Evolutionary conservation across 2,113 vertebrate species (phyloP).

Genomic region (Daphoenositta chrysoptera): DNA sequence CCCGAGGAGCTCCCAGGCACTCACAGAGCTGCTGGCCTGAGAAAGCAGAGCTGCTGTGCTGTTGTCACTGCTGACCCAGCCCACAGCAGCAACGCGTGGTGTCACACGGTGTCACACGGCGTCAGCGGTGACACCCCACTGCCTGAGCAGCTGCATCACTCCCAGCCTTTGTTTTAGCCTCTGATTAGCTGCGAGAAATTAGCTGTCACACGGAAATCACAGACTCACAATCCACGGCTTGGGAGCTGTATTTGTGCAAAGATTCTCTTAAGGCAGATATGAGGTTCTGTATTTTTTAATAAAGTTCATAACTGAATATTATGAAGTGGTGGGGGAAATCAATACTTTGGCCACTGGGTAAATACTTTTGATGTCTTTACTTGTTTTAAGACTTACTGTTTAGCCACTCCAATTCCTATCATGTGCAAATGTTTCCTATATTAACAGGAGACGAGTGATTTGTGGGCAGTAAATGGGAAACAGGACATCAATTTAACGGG

Average conservation of each 20-base stretch:
- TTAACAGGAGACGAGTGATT: constrained; percentile 59
- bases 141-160: not conserved
- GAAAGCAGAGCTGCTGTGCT: not conserved
- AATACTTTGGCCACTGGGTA: not conserved
- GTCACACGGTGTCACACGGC: not conserved
- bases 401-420: not conserved
- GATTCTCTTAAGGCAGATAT: not conserved
- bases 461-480: constrained; percentile 61
- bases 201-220: not conserved
- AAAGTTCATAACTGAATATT: not conserved
- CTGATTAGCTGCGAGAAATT: not conserved
- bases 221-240: not conserved
- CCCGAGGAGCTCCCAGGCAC: not conserved
- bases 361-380: not conserved
- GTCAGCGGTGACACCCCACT: not conserved
- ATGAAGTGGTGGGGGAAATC: not conserved
- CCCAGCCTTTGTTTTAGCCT: not conserved
- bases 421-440: constrained; percentile 37
- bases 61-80: not conserved
- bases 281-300: not conserved
- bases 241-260: not conserved
- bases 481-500: constrained; percentile 64
- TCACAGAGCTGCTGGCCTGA: not conserved
- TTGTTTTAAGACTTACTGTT: not conserved
- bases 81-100: rapidly evolving